Evolutionary conservation across 92 coral and sea anemone species (phyloP).

Genomic region (Pocillopora grandis): DNA sequence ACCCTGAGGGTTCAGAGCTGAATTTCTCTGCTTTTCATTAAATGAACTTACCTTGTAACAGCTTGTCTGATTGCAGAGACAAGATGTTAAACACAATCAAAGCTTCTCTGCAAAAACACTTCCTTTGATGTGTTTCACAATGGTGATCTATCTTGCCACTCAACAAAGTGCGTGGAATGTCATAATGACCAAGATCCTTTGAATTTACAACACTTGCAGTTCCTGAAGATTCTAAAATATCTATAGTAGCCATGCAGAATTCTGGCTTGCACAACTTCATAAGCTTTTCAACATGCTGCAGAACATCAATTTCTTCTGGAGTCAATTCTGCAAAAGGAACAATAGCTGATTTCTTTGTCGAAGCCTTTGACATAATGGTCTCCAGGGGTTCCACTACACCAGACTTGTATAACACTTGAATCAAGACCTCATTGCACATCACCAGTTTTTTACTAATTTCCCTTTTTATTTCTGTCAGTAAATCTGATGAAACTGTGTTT

Average conservation of each 20-base stretch:
- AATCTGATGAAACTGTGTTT: constrained; percentile 40
- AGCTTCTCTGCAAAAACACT: constrained; percentile 31
- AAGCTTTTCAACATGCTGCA: constrained; percentile 47
- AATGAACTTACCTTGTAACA: constrained; percentile 6
- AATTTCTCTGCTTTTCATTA: neutral
- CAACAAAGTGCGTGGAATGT: constrained; percentile 39
- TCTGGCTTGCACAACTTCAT: constrained; percentile 37
- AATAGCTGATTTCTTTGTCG: constrained; percentile 9
- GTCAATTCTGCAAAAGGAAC: constrained; percentile 48
- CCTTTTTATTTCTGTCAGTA: constrained; percentile 29
- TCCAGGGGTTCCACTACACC: constrained; percentile 44
- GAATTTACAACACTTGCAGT: neutral
- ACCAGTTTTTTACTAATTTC: constrained; percentile 46
- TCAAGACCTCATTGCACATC: constrained; percentile 38
- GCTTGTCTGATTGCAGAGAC: constrained; percentile 7
- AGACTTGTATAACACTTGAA: constrained; percentile 33
- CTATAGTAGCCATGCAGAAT: constrained; percentile 30
- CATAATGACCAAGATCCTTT: constrained; percentile 23
- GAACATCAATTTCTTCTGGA: constrained; percentile 33
- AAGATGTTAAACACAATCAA: constrained; percentile 10
- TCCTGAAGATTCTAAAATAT: constrained; percentile 11
- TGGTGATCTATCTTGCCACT: constrained; percentile 6
- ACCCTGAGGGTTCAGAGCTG: no score
- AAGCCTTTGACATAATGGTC: constrained; percentile 20
- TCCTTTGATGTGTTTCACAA: neutral